Evolutionary conservation across 1,140 invertebrate genomes (phyloP).

Genomic region (Drosophila funebris): DNA sequence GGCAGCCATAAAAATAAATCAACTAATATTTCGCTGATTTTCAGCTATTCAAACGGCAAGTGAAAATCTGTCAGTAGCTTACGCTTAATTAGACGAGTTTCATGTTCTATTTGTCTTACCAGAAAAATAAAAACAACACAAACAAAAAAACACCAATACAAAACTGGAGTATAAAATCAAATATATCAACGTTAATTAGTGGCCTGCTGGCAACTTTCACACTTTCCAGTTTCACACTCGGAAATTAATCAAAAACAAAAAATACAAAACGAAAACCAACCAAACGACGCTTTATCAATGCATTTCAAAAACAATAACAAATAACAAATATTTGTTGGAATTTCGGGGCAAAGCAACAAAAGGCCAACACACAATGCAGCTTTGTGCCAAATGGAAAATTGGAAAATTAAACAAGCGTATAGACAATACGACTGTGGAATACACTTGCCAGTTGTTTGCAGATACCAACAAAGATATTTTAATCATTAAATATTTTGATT

Average conservation of each 20-base stretch:
- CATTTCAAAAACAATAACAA: conserved; percentile 40
- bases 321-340: conserved; percentile 24
- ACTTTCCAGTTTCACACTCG: conserved; percentile 76
- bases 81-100: conserved; percentile 63
- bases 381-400: conserved; percentile 28
- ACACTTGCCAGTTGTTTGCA: no score
- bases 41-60: conserved; percentile 38
- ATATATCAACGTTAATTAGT: conserved; percentile 75
- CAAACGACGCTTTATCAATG: conserved; percentile 34
- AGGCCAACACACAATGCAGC: no score
- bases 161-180: conserved; percentile 36
- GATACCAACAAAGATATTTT: no score
- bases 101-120: conserved; percentile 62
- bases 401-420: conserved; percentile 54
- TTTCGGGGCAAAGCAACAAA: no score
- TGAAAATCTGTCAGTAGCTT: conserved; percentile 51
- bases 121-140: conserved; percentile 2
- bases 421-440: no score
- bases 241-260: conserved; percentile 61
- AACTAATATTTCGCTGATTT: conserved; percentile 72
- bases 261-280: not conserved
- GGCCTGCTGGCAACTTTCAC: conserved; percentile 63
- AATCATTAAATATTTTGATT: no score
- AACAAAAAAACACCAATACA: not conserved
- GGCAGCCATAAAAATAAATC: conserved; percentile 56